Base-by-base conservation (phyloP, 2,113 vertebrate genomes). In the Petrocephalus microphthalmus region DNA sequence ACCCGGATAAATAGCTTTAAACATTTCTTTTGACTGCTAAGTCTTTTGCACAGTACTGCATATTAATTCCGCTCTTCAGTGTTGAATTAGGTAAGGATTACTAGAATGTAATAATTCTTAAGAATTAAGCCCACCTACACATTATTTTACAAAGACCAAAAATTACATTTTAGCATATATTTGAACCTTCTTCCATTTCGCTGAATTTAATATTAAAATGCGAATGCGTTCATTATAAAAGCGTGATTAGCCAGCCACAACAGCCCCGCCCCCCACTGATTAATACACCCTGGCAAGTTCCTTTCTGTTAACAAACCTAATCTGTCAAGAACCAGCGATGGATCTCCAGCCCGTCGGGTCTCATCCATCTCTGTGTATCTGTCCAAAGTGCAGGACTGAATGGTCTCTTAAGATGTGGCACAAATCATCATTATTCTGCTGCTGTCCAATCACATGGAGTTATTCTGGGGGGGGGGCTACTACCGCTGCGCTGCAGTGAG, bases 331-430 rank as follows among this genome's bases (percentile, higher is more conserved):
- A 83, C 45, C 49, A n/a, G 81, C 81, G 10, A 83, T 47, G 45
- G 81, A 49, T 49, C 81, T n/a, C 19, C 4, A 49, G 42, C 81
- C 45, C 47, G 3, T 45, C n/a, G 81, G 81, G 81, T 49, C 19
- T n/a, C 45, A 83, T 83, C 22, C 81, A 83, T 83, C 81, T 45
- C 81, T 47, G 81, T 47, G 81, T 49, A 49, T 83, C 81, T 83
- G 42, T 83, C 42, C 22, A 83, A 83, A 83, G 15, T 42, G 45
- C 81, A 49, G 81, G 6, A 6, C 81, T 83, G 22, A 8, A 4
- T 49, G 81, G 19, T 49, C 81, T 49, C 47, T 83, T 83, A 83
- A 83, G 47, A 83, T 4, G 45, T 37, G 81, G 81, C n/a, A 83
- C 81, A 83, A 83, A 83, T 83, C 81, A 83, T 83, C 78, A 83